Base-by-base conservation (phyloP, 1,140 invertebrate species). In the Dinothrombium tinctorium region DNA sequence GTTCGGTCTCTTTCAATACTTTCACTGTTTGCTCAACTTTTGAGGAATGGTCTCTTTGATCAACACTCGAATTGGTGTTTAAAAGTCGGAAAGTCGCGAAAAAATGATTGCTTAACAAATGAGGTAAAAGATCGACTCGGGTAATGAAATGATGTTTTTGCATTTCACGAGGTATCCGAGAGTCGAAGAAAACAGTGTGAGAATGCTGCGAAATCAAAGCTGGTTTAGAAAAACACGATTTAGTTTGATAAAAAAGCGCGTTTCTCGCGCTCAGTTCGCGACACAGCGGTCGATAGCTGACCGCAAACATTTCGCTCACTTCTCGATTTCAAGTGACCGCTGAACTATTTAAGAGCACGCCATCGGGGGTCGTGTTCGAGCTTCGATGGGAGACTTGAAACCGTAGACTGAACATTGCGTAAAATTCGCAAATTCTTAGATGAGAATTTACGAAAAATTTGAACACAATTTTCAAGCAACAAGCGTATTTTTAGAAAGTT, bases 21-120 rank as follows among this genome's bases (percentile, higher is more conserved):
- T 80, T 73, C 11, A 87, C 74, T 12, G 81, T 78, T 42, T 74
- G 75, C 63, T 89, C 83, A 12, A 90, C 72, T 66, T 87, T 87
- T 0, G 81, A 87, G 8, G 47, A 48, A 23, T 50, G 46, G 40
- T 50, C 47, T 19, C n/a, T n/a, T n/a, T 41, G 39, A 35, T 21
- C 23, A 12, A 20, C 5, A 15, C 17, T 7, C 32, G 25, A 20
- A 17, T 25, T 26, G 3, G 24, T 26, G 4, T 40, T 25, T 17
- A 29, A 6, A 40, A 4, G 32, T 29, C 38, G 22, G 4, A 38
- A 8, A 8, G 11, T 8, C n/a, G n/a, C 26, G 26, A 28, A 28
- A n/a, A n/a, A n/a, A n/a, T n/a, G n/a, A n/a, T n/a, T n/a, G n/a
- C n/a, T n/a, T n/a, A n/a, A n/a, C n/a, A n/a, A n/a, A n/a, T n/a